Percentiles rank a stretch among this genome's conserved stretches.
These are phyloP conservation scores for Candidula unifasciata DNA, from an alignment of 2,888 invertebrate species.

Conservation along the genomic window DNA sequence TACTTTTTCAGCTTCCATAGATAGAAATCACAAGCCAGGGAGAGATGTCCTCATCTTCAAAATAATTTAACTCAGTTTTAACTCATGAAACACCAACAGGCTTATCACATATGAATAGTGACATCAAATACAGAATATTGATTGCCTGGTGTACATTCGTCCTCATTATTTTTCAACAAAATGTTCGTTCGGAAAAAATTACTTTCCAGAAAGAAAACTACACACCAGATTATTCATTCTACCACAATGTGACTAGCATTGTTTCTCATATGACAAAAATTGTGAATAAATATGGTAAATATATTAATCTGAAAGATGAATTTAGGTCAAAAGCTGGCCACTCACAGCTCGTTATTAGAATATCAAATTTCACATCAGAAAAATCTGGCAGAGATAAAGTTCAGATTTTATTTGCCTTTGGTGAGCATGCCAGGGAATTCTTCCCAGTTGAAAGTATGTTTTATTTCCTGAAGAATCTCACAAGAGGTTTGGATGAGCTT, in stretches of 20 bases:
- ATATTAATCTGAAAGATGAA: conserved; percentile 60
- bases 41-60: neutral
- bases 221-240: conserved; percentile 70
- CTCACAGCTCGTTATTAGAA: conserved; percentile 66
- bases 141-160: neutral
- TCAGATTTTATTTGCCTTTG: conserved; percentile 72
- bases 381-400: conserved; percentile 53
- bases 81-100: neutral
- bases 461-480: conserved; percentile 66
- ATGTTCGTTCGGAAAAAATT: conserved; percentile 62
- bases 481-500: conserved; percentile 55
- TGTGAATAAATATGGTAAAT: conserved; percentile 59
- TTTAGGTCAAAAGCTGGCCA: conserved; percentile 63
- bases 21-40: too few relatives aligned
- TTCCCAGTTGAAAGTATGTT: conserved; percentile 74
- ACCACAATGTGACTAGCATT: conserved; percentile 68
- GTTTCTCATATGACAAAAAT: conserved; percentile 59
- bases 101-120: conserved; percentile 17
- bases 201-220: conserved; percentile 71
- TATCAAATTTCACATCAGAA: conserved; percentile 68
- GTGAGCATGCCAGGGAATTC: conserved; percentile 77
- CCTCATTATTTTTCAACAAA: neutral
- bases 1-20: too few relatives aligned
- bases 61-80: neutral
- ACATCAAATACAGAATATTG: neutral